A percentile compares a stretch with the other conserved stretches of the same genome.
Conservation (phyloP, 1,140 invertebrate species). For the Hydropsyche tenuis region DNA sequence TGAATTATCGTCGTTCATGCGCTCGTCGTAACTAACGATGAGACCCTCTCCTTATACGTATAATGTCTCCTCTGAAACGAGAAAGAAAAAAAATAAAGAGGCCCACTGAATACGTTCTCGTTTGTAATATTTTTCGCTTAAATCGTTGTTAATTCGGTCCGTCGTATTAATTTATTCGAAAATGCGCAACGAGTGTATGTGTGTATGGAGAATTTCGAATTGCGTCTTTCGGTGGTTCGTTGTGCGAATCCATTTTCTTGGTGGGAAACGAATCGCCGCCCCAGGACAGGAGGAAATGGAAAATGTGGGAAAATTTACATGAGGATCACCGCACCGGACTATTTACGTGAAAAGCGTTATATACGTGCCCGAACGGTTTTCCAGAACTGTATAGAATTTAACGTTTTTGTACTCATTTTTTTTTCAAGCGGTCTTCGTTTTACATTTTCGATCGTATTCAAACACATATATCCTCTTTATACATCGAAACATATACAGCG, state of each 20-base stretch:
- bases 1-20: conserved; percentile 50
- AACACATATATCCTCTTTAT: too few relatives aligned
- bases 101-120: conserved; percentile 34
- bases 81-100: conserved; percentile 29
- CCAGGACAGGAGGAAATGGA: conserved; percentile 45
- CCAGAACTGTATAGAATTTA: not conserved
- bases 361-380: not conserved
- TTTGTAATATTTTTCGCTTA: conserved; percentile 34
- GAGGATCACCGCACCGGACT: conserved; percentile 16
- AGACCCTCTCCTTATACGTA: conserved; percentile 43
- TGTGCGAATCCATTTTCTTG: conserved; percentile 45
- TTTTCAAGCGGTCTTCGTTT: too few relatives aligned
- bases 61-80: conserved; percentile 13
- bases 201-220: not conserved
- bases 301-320: conserved; percentile 47
- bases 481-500: too few relatives aligned
- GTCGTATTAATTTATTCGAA: too few relatives aligned
- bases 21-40: conserved; percentile 48
- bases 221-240: conserved; percentile 24
- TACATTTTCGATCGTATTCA: too few relatives aligned
- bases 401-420: not conserved
- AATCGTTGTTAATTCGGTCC: too few relatives aligned
- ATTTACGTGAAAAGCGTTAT: conserved; percentile 21
- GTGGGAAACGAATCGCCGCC: conserved; percentile 43
- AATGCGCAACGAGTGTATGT: too few relatives aligned